Base-by-base conservation (phyloP, 2,888 invertebrate species). In the Pteria penguin region DNA sequence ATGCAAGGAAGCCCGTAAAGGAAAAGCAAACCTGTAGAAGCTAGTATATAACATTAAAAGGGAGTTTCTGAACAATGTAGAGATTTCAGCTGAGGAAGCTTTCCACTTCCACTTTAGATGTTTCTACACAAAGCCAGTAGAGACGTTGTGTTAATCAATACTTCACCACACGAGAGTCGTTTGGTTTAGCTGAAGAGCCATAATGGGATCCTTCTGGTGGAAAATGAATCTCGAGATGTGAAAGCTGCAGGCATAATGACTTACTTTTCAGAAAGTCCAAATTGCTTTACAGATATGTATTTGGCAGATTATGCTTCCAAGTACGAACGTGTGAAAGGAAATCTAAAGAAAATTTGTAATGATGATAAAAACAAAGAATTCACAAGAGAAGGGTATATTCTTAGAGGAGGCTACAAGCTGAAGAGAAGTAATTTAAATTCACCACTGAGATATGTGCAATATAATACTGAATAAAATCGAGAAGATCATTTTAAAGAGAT, bases 121-220 rank as follows among this genome's bases (percentile, higher is more conserved):
- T 83, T 84, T 18, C 69, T 88, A 36, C 78, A 76, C 26, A 61
- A 71, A 27, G 60, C 74, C 5, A 78, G 79, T 14, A 62, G 83
- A 55, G 71, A 77, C 32, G 61, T 72, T 0, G 31, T 81, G 2
- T 86, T 82, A 66, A 61, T 86, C 5, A 83, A 84, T 26, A 85
- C 84, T n/a, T 72, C 69, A 27, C 77, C 79, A 14, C 79, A 83
- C 5, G 87, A 83, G 5, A 36, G 75, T 27, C 66, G 78, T 63
- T 60, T 52, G 2, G 77, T 82, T 5, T 80, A 88, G 55, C 32
- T 89, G 3, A 90, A 89, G 78, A 66, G 75, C n/a, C 66, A 72
- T 31, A 54, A 61, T 5, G 70, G 5, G 45, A 36, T 36, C 45
- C 45, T 36, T 36, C 8, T 5, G 14, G 8, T 36, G 45, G 45